phyloP scores from a whole-genome alignment of 2,888 invertebrate species.

The Onthophagus sagittarius region DNA sequence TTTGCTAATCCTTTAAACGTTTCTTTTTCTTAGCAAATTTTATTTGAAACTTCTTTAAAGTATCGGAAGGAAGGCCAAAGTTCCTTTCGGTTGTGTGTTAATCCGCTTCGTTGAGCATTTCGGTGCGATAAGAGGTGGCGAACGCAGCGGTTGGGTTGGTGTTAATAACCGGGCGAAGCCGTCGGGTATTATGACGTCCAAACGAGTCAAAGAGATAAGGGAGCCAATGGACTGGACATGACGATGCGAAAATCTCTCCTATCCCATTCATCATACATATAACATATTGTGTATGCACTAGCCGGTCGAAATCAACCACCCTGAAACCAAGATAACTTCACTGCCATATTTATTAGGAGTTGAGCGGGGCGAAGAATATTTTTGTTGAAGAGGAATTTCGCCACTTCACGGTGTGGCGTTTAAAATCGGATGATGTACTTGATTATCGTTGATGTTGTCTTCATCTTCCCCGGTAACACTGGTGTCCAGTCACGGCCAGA shows the following conservation, averaged over 20 bases:
- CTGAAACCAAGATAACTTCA: conserved; percentile 26
- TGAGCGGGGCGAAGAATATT: conserved; percentile 7
- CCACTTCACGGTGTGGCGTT: no score
- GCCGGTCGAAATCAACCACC: conserved; percentile 23
- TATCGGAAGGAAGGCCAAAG: neutral
- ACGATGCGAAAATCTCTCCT: conserved; percentile 36
- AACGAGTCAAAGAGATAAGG: conserved; percentile 30
- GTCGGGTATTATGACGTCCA: conserved; percentile 30
- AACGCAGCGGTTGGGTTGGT: no score
- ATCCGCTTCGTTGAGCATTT: neutral
- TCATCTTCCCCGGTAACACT: neutral
- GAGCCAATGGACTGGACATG: conserved; percentile 45
- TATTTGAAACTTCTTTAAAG: no score
- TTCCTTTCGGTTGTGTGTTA: neutral
- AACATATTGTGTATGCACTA: conserved; percentile 29
- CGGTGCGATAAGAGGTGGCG: conserved; percentile 11
- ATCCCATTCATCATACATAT: conserved; percentile 36
- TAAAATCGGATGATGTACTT: no score
- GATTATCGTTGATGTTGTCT: no score
- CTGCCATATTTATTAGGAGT: conserved; percentile 24
- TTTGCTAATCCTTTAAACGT: no score
- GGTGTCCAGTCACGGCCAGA: neutral
- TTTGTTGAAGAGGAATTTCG: no score
- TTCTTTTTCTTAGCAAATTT: no score
- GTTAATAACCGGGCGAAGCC: conserved; percentile 17